Evolutionary conservation across 2,797 vertebrate genomes (phyloP), one percentile per base, ranked within the genome.

Genomic region (Varecia variegata): DNA sequence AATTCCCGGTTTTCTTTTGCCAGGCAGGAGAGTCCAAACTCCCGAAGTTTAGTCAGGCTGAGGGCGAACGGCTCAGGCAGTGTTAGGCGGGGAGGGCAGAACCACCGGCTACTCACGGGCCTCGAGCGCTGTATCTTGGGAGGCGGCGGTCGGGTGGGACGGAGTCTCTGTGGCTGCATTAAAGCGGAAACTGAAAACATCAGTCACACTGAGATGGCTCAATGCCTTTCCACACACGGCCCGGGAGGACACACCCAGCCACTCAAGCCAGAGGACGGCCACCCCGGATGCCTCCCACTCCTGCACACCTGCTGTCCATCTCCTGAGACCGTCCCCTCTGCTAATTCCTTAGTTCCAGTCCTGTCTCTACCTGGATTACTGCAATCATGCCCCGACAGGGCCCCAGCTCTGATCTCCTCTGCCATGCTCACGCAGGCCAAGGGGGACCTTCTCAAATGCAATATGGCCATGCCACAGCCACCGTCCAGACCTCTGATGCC

Each of bases 101-200:
- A 95, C 95, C 96, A 93, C 97, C 77, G 47, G 45, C 98, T 99
- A 99, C 99, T 99, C 99, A 99, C 99, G 96, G 99, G 99, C 98
- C 98, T 98, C 83, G 98, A 98, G 87, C 99, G 98, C 95, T 99
- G 99, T 97, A 99, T 99, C 98, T 98, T 98, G 98, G 99, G 99
- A 98, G 98, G 99, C 71, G 98, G 98, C 11, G 98, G 99, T 94
- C 99, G 99, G n/a, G 98, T 98, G 15, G 99, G 99, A 89, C 95
- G 98, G 90, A 98, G 93, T 98, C 98, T 98, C 98, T 98, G 98
- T 97, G 98, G 99, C 98, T 98, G 99, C 95, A 98, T 98, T 98
- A 98, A 99, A 99, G 98, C 38, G 98, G 98, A 99, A 98, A 99
- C 98, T 98, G 96, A 95, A 80, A 95, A 97, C 96, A 97, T 98